A percentile compares a stretch with the other conserved stretches of the same genome.
Evolutionary conservation across 2,113 vertebrate genomes (phyloP).

Genomic region (Platysternon megacephalum): DNA sequence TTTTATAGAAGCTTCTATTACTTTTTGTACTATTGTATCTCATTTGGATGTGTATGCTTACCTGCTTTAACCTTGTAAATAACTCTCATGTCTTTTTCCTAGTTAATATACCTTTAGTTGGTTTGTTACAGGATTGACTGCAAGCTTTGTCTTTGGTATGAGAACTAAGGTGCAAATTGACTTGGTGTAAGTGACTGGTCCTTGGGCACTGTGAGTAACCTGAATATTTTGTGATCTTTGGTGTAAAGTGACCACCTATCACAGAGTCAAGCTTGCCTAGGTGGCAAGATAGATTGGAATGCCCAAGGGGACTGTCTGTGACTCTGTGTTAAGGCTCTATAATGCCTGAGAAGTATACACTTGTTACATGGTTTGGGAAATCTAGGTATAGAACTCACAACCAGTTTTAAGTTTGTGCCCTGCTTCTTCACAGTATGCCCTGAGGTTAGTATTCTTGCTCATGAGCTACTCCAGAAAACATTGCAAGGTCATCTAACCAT

Average conservation of each 20-base stretch:
- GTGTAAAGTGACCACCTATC: not conserved
- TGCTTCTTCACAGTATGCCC: not conserved
- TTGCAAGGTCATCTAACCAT: not conserved
- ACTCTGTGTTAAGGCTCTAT: too few species aligned
- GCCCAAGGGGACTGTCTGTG: not conserved
- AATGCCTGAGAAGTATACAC: not conserved
- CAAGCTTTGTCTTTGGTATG: too few species aligned
- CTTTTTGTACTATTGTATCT: not conserved
- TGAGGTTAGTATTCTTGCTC: not conserved
- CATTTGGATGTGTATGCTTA: not conserved
- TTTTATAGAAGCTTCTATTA: not conserved
- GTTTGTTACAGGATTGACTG: too few species aligned
- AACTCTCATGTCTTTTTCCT: too few species aligned
- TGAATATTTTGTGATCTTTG: too few species aligned
- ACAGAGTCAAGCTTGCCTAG: not conserved
- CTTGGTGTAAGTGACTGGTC: too few species aligned
- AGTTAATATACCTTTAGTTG: too few species aligned
- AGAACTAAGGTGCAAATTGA: too few species aligned
- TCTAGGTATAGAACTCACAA: not conserved
- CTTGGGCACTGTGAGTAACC: too few species aligned
- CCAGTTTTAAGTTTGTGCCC: not conserved
- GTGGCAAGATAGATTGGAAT: not conserved
- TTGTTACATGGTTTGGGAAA: not conserved
- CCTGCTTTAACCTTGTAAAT: not conserved
- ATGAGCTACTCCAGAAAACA: too few species aligned